Percentiles rank a stretch among this genome's conserved stretches.
Conservation (phyloP, 2,113 vertebrate genomes). For the Ramphastos sulfuratus region DNA sequence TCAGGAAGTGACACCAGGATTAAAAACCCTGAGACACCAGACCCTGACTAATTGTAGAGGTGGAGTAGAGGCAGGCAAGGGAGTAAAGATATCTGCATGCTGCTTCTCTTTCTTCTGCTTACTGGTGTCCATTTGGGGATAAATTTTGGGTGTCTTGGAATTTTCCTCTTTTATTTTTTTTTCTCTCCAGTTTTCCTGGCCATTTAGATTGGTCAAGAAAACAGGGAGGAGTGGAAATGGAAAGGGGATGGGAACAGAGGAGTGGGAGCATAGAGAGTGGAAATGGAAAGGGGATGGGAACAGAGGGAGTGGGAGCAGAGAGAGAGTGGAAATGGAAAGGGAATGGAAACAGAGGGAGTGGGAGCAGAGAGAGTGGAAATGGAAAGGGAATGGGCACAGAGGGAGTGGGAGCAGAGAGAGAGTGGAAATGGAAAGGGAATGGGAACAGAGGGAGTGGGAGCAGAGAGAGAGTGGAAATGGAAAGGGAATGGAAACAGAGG, state of each 20-base stretch:
- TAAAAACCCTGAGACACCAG: background rate
- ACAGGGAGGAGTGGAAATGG: background rate
- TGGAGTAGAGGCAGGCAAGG: background rate
- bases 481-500: too few relatives aligned
- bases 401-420: background rate
- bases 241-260: too few relatives aligned
- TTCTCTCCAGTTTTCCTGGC: background rate
- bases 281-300: too few relatives aligned
- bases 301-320: background rate
- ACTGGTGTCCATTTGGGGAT: background rate
- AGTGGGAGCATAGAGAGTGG: too few relatives aligned
- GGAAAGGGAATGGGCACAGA: too few relatives aligned
- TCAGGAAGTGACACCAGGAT: slow-evolving; percentile 81
- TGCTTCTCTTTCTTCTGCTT: background rate
- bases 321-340: too few relatives aligned
- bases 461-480: too few relatives aligned
- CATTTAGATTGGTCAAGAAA: background rate
- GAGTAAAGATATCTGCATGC: background rate
- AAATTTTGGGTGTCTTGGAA: background rate
- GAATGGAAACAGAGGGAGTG: too few relatives aligned
- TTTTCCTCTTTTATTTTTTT: background rate
- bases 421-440: too few relatives aligned
- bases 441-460: too few relatives aligned
- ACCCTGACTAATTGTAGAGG: background rate
- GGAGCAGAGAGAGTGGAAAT: too few relatives aligned